Percentiles rank a stretch among this genome's conserved stretches.
Evolutionary conservation across 2,113 vertebrate species (phyloP).

Genomic region (Cyanistes caeruleus): DNA sequence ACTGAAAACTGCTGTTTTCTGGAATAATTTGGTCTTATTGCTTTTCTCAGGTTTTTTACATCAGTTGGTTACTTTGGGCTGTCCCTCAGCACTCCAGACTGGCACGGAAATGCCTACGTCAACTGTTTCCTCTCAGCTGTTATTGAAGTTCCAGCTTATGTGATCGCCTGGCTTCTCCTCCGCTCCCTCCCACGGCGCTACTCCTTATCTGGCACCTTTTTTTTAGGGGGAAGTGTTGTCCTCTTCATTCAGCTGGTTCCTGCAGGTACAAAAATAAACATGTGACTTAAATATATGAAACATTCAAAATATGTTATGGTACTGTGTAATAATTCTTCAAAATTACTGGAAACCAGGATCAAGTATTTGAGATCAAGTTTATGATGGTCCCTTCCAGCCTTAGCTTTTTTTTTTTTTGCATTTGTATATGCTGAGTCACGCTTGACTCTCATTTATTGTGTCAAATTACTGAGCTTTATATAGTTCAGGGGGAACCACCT

Average conservation of each 20-base stretch:
- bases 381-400: neutral
- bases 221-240: conserved; percentile 81
- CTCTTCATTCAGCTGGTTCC: conserved; percentile 86
- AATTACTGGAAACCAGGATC: neutral
- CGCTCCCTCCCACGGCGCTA: conserved; percentile 80
- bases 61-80: conserved; percentile 87
- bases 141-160: conserved; percentile 89
- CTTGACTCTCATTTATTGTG: neutral
- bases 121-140: conserved; percentile 91
- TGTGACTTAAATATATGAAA: neutral
- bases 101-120: conserved; percentile 83
- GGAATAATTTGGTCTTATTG: neutral
- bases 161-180: conserved; percentile 86
- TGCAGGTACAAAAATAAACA: conserved; percentile 69
- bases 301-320: neutral
- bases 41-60: conserved; percentile 81
- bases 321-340: neutral
- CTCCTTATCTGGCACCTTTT: conserved; percentile 76
- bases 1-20: neutral
- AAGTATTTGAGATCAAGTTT: neutral
- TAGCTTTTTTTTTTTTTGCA: neutral
- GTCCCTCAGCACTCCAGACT: conserved; percentile 88
- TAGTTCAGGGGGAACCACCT: neutral
- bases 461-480: conserved; percentile 46
- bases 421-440: neutral